Evolutionary conservation across 2,888 invertebrate genomes (phyloP).

Genomic region (Brachynemurus nebulosus): DNA sequence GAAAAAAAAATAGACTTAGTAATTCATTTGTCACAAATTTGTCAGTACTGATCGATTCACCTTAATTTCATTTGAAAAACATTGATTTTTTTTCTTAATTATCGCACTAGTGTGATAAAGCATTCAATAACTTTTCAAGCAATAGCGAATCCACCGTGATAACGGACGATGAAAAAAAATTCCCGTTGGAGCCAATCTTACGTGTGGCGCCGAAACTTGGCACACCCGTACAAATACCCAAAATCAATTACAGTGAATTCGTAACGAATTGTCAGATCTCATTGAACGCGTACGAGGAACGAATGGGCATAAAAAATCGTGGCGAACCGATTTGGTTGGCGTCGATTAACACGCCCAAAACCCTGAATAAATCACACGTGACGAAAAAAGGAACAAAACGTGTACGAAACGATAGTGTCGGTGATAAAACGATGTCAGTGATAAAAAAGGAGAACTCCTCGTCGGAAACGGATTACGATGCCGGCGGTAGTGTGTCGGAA

Average conservation of each 20-base stretch:
- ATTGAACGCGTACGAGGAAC: constrained; percentile 59
- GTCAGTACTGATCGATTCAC: too few species aligned
- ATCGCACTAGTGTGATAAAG: neutral
- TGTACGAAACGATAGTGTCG: constrained; percentile 28
- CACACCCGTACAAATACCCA: constrained; percentile 52
- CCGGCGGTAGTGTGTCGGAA: constrained; percentile 15
- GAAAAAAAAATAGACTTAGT: too few species aligned
- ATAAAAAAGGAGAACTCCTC: neutral
- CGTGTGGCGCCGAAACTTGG: constrained; percentile 41
- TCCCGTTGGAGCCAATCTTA: constrained; percentile 13
- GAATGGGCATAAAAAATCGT: constrained; percentile 43
- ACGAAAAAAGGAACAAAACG: constrained; percentile 30
- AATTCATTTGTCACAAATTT: too few species aligned
- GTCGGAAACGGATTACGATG: too few species aligned
- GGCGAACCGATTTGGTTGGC: constrained; percentile 33
- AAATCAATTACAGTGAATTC: constrained; percentile 60
- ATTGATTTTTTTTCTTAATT: constrained; percentile 4
- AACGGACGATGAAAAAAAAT: constrained; percentile 6
- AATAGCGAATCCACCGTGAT: neutral
- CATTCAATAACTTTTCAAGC: neutral
- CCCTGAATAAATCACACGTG: constrained; percentile 7
- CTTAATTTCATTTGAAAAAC: too few species aligned
- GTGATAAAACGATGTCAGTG: constrained; percentile 14
- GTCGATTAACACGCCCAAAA: constrained; percentile 22
- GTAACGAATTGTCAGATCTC: constrained; percentile 66